Evolutionary conservation across 2,888 invertebrate genomes (phyloP).

Genomic region (Agrypnus murinus): DNA sequence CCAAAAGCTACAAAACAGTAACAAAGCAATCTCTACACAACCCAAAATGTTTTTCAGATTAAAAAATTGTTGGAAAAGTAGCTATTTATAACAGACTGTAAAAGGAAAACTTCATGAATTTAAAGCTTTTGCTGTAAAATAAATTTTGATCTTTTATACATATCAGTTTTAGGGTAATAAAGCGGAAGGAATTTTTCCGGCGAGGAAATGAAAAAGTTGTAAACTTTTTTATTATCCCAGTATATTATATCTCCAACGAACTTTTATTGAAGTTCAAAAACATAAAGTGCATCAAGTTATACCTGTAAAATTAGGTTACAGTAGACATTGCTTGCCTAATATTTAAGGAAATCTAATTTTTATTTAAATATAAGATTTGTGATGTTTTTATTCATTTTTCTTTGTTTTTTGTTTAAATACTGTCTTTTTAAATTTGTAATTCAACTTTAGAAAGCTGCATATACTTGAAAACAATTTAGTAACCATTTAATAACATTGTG

Average conservation of each 20-base stretch:
- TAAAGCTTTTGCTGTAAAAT: constrained; percentile 34
- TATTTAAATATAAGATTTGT: constrained; percentile 1
- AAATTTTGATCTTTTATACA: constrained; percentile 41
- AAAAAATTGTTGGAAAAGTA: neutral
- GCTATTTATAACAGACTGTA: constrained; percentile 28
- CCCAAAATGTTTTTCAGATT: no score
- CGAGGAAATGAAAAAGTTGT: constrained; percentile 48
- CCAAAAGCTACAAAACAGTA: no score
- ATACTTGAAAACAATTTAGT: neutral
- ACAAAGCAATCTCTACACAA: no score
- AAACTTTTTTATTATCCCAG: constrained; percentile 48
- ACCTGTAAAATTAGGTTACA: constrained; percentile 39
- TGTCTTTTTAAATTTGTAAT: no score
- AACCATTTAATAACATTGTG: constrained; percentile 21
- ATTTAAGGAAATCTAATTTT: neutral
- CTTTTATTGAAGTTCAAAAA: constrained; percentile 48
- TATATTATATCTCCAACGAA: constrained; percentile 48
- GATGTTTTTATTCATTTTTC: constrained; percentile 16
- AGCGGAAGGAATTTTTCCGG: constrained; percentile 45
- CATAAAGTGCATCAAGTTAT: constrained; percentile 43
- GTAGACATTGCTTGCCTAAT: constrained; percentile 6
- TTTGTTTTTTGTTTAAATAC: neutral
- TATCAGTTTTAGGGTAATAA: constrained; percentile 48
- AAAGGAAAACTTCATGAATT: constrained; percentile 38
- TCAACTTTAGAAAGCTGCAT: neutral